phyloP scores from a whole-genome alignment of 1,140 invertebrate genomes.

The Holcopasites calliopsidis region DNA sequence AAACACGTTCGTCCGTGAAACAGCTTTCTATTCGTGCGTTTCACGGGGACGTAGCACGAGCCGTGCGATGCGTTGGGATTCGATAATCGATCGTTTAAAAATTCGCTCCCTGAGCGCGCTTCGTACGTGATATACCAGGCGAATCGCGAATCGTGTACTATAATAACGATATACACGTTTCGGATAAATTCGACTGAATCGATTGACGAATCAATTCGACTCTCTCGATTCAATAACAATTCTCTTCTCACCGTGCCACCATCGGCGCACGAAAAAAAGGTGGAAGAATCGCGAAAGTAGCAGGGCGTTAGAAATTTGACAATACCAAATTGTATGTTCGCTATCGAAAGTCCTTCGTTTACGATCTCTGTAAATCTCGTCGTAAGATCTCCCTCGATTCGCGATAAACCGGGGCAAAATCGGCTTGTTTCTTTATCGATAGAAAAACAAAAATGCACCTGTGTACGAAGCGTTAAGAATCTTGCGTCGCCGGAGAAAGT shows the following conservation, averaged over 20 bases:
- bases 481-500: slow-evolving; percentile 39
- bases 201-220: neutral
- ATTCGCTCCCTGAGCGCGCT: slow-evolving; percentile 14
- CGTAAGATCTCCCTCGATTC: neutral
- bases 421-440: slow-evolving; percentile 20
- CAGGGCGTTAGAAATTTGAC: too few relatives aligned
- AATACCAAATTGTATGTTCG: too few relatives aligned
- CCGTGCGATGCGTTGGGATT: slow-evolving; percentile 21
- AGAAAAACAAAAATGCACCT: neutral
- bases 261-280: too few relatives aligned
- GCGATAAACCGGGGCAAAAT: neutral
- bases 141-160: neutral
- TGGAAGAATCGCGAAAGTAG: too few relatives aligned
- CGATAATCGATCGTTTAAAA: slow-evolving; percentile 54
- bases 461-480: slow-evolving; percentile 26
- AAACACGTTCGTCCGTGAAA: slow-evolving; percentile 53
- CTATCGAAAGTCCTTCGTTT: too few relatives aligned
- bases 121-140: neutral
- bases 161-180: neutral
- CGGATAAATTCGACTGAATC: too few relatives aligned
- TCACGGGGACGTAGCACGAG: slow-evolving; percentile 14
- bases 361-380: too few relatives aligned
- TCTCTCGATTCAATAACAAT: neutral
- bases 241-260: too few relatives aligned
- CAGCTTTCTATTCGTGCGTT: slow-evolving; percentile 60